Evolutionary conservation across 2,797 vertebrate species (phyloP).

Genomic region (Sus cebifrons): DNA sequence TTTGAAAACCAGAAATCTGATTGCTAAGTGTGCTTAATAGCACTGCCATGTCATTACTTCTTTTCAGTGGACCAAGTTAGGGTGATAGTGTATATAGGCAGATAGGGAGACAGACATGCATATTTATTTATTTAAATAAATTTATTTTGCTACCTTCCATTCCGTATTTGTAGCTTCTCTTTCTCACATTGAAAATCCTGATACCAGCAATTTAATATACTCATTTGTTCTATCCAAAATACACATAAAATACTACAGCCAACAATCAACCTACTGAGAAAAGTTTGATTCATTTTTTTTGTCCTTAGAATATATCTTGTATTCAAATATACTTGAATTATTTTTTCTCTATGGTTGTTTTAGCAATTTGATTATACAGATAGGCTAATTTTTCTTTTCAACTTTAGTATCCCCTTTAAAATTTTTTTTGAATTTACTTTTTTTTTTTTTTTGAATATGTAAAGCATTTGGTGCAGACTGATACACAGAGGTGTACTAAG

Average conservation of each 20-base stretch:
- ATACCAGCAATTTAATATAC: neutral
- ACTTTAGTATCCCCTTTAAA: neutral
- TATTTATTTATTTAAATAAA: neutral
- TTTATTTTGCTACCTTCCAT: neutral
- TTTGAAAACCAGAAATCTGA: neutral
- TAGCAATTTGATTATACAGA: neutral
- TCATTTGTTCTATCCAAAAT: neutral
- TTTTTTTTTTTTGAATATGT: too few relatives aligned
- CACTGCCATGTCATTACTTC: neutral
- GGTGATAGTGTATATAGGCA: neutral
- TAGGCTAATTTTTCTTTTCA: neutral
- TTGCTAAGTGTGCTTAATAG: neutral
- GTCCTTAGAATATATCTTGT: neutral
- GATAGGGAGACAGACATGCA: neutral
- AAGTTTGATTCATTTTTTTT: neutral
- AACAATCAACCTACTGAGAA: neutral
- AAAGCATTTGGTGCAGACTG: too few relatives aligned
- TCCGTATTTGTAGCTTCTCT: neutral
- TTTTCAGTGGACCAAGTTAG: neutral
- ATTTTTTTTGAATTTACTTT: neutral
- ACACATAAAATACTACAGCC: neutral
- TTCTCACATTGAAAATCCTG: neutral
- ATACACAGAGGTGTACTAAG: too few relatives aligned
- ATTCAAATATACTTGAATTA: neutral
- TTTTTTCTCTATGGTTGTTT: neutral